Evolutionary conservation across 2,888 invertebrate species (phyloP).

Genomic region (Amblyteles armatorius): DNA sequence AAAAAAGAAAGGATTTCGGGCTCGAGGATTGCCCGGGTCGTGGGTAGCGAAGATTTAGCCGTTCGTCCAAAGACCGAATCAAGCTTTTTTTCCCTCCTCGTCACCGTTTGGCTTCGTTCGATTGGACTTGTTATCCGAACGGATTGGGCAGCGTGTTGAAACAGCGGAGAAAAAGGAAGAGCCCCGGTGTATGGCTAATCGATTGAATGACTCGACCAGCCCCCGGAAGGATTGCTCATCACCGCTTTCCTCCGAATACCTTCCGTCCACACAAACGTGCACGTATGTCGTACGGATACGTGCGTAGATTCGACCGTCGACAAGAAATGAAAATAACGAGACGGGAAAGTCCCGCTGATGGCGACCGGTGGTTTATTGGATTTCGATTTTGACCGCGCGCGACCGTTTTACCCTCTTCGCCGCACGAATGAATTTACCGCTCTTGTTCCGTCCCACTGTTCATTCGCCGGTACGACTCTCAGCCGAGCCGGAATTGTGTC

Average conservation of each 20-base stretch:
- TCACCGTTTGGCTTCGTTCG: neutral
- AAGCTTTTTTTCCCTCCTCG: slow-evolving; percentile 5
- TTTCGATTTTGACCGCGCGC: neutral
- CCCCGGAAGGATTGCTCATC: neutral
- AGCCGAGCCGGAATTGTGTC: neutral
- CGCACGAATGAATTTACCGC: neutral
- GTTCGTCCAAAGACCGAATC: neutral
- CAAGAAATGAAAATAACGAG: slow-evolving; percentile 32
- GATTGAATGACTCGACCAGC: slow-evolving; percentile 18
- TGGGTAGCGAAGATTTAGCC: slow-evolving; percentile 4
- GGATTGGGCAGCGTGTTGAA: slow-evolving; percentile 18
- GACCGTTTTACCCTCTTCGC: neutral
- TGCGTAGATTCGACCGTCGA: neutral
- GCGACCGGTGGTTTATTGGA: slow-evolving; percentile 2
- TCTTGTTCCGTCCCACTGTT: slow-evolving; percentile 7
- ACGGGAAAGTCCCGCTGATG: slow-evolving; percentile 20
- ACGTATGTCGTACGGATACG: neutral
- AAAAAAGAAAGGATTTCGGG: neutral
- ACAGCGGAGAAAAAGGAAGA: slow-evolving; percentile 8
- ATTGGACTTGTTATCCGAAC: slow-evolving; percentile 43
- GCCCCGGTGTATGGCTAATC: slow-evolving; percentile 5
- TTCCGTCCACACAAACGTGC: neutral
- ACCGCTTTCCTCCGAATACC: neutral
- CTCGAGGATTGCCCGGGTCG: neutral
- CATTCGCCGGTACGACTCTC: neutral